These are phyloP conservation scores for Dasyprocta punctata DNA, from an alignment of 2,113 vertebrate species.

Conservation along the genomic window DNA sequence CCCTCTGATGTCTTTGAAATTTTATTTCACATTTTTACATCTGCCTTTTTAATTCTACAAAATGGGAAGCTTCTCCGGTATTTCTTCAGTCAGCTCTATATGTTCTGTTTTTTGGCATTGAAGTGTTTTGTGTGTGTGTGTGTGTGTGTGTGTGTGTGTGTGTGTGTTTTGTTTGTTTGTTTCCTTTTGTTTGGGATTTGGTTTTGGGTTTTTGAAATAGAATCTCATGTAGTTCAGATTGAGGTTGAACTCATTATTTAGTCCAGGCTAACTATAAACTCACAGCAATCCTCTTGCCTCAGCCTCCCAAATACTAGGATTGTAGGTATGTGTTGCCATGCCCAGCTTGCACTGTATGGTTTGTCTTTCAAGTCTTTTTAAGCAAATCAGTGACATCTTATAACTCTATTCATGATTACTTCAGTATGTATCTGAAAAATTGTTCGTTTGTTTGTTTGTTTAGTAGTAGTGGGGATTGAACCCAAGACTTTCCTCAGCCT, in stretches of 20 bases:
- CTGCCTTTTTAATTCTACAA: not conserved
- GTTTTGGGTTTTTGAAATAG: not conserved
- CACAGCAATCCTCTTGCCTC: not conserved
- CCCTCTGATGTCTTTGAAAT: not conserved
- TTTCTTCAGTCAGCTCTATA: not conserved
- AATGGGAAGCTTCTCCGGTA: not conserved
- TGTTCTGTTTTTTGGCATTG: not conserved
- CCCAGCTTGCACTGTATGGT: not conserved
- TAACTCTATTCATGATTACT: not conserved
- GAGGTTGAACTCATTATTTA: not conserved
- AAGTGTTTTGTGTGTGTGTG: too few species aligned
- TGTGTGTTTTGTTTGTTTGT: too few species aligned
- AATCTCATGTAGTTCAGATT: not conserved
- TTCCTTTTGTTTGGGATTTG: not conserved
- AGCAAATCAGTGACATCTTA: not conserved
- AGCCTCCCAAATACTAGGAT: not conserved
- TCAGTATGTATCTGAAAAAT: not conserved
- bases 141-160: too few species aligned
- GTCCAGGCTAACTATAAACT: not conserved
- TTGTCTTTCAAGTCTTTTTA: slow-evolving; percentile 16
- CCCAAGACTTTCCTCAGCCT: not conserved
- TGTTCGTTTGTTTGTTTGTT: not conserved
- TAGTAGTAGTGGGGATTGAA: not conserved
- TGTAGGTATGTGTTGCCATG: not conserved
- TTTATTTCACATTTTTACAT: not conserved